These are phyloP conservation scores for Myrmophylax atrothorax DNA, from an alignment of 2,113 vertebrate genomes.

Conservation along the genomic window DNA sequence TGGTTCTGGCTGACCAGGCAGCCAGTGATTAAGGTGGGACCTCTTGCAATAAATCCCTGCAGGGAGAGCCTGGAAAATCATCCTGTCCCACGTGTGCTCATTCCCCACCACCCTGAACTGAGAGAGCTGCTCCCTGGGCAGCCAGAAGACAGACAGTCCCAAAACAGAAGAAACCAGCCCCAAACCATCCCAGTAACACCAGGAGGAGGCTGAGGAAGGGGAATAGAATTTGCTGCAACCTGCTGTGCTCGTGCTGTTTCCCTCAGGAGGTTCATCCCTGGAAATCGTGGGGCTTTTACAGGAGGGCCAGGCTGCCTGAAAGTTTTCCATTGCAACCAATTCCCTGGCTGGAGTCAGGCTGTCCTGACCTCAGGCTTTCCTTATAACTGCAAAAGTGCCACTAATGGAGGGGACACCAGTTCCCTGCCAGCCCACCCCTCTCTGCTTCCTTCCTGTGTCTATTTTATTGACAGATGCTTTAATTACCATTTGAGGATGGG, in stretches of 20 bases:
- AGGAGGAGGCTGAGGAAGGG: neutral
- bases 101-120: neutral
- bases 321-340: neutral
- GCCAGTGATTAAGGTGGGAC: neutral
- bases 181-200: neutral
- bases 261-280: neutral
- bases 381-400: neutral
- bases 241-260: rapidly evolving
- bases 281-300: neutral
- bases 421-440: neutral
- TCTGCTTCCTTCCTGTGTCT: neutral
- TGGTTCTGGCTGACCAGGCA: neutral
- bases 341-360: neutral
- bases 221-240: neutral
- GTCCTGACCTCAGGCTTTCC: neutral
- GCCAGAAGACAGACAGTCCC: neutral
- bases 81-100: neutral
- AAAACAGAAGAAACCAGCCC: neutral
- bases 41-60: neutral
- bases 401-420: neutral
- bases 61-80: neutral
- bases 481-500: neutral
- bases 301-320: neutral
- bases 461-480: neutral
- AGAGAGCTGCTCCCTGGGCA: neutral